A percentile compares a stretch with the other conserved stretches of the same genome.
phyloP scores from a whole-genome alignment of 1,140 invertebrate species.

The Luehdorfia chinensis region DNA sequence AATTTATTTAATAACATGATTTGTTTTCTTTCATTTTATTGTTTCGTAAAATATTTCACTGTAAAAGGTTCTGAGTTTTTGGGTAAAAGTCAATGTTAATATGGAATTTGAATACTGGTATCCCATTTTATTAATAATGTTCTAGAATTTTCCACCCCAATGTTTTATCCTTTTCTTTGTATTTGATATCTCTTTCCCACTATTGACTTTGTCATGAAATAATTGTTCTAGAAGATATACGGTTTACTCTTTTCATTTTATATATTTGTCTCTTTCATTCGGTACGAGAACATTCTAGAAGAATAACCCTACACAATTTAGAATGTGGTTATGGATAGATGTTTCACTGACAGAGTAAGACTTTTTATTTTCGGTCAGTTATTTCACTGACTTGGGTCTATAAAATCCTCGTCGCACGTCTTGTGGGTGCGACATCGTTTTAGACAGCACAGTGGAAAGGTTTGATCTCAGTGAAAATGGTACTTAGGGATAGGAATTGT shows the following conservation, averaged over 20 bases:
- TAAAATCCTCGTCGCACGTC: slow-evolving; percentile 29
- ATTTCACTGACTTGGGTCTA: slow-evolving; percentile 23
- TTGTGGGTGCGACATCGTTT: slow-evolving; percentile 36
- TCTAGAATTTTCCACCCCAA: too few species aligned
- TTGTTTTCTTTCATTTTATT: too few species aligned
- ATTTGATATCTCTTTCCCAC: too few species aligned
- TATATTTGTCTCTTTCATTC: slow-evolving; percentile 28
- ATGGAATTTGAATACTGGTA: too few species aligned
- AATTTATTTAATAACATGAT: too few species aligned
- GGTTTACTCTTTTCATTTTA: slow-evolving; percentile 22
- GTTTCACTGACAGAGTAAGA: not conserved
- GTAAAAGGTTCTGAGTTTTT: too few species aligned
- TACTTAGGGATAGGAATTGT: slow-evolving; percentile 25
- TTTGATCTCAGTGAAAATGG: slow-evolving; percentile 27
- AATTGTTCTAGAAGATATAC: slow-evolving; percentile 32
- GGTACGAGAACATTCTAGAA: slow-evolving; percentile 51
- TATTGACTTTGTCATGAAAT: slow-evolving; percentile 18
- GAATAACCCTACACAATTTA: slow-evolving; percentile 25
- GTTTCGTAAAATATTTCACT: too few species aligned
- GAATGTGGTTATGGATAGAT: slow-evolving; percentile 1
- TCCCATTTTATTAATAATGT: too few species aligned
- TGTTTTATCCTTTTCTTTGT: too few species aligned
- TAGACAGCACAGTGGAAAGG: slow-evolving; percentile 36
- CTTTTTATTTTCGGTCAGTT: slow-evolving; percentile 24
- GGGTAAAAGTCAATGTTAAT: too few species aligned